Evolutionary conservation across 92 coral and sea anemone species (phyloP).

Genomic region (Blastomussa wellsi): DNA sequence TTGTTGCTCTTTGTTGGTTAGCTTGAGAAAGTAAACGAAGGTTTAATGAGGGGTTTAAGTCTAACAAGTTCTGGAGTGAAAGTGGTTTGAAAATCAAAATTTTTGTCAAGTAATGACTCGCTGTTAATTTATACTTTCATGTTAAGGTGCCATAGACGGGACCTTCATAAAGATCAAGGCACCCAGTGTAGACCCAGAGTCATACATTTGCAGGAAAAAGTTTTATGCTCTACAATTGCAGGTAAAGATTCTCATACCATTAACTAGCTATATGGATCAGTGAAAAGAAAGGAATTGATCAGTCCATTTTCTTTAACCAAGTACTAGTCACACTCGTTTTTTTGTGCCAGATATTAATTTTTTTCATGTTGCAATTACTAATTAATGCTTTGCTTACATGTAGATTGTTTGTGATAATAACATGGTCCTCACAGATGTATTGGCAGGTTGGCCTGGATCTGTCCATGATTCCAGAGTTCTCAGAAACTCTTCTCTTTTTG

Average conservation of each 20-base stretch:
- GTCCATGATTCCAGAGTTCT: constrained; percentile 62
- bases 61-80: background rate
- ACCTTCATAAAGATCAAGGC: constrained; percentile 24
- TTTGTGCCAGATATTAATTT: too few relatives aligned
- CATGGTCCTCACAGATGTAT: constrained; percentile 44
- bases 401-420: constrained; percentile 2
- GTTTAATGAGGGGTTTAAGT: background rate
- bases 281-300: too few relatives aligned
- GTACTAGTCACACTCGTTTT: background rate
- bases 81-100: background rate
- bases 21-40: background rate
- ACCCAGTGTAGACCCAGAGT: constrained; percentile 7
- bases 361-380: too few relatives aligned
- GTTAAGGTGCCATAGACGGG: constrained; percentile 12
- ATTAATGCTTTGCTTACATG: too few relatives aligned
- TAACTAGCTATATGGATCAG: too few relatives aligned
- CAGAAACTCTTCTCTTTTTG: constrained; percentile 48
- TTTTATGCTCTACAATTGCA: constrained; percentile 18
- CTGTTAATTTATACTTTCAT: background rate
- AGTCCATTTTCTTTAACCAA: too few relatives aligned
- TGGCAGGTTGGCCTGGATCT: constrained; percentile 76
- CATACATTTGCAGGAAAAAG: constrained; percentile 10
- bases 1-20: background rate
- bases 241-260: background rate
- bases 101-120: background rate